These are phyloP conservation scores for Rhopalosiphum padi DNA, from an alignment of 1,140 invertebrate genomes.

Conservation along the genomic window DNA sequence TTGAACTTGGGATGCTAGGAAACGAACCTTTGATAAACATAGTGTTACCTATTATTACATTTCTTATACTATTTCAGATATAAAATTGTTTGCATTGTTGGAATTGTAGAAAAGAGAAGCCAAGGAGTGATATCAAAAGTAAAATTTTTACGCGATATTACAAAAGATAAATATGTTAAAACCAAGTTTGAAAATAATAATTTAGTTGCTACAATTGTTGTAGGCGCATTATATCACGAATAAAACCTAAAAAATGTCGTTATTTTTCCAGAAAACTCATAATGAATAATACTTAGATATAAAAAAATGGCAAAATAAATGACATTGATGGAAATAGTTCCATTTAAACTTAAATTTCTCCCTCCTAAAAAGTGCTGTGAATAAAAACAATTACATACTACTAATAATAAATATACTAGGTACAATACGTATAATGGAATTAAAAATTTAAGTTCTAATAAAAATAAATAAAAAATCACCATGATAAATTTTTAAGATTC, in stretches of 20 bases:
- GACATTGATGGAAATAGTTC: too few species aligned
- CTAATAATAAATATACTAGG: too few species aligned
- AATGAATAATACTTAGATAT: too few species aligned
- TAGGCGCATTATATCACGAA: conserved; percentile 32
- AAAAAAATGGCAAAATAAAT: too few species aligned
- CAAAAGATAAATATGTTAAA: conserved; percentile 62
- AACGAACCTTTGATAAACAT: background rate
- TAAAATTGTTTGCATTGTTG: conserved; percentile 63
- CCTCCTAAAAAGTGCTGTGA: too few species aligned
- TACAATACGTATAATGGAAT: too few species aligned
- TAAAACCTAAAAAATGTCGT: background rate
- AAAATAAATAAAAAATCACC: too few species aligned
- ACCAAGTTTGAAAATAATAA: conserved; percentile 45
- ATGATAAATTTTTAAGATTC: too few species aligned
- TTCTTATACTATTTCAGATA: conserved; percentile 61
- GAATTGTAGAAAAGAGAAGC: conserved; percentile 63
- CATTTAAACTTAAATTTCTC: too few species aligned
- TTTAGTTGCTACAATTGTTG: background rate
- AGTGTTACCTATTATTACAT: background rate
- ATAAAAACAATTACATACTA: too few species aligned
- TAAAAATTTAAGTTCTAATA: too few species aligned
- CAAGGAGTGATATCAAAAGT: conserved; percentile 62
- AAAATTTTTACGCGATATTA: conserved; percentile 63
- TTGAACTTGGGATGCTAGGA: background rate
- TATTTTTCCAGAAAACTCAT: background rate